Percentiles rank a stretch among this genome's conserved stretches.
Evolutionary conservation across 2,113 vertebrate genomes (phyloP).

Genomic region (Oreochromis aureus): DNA sequence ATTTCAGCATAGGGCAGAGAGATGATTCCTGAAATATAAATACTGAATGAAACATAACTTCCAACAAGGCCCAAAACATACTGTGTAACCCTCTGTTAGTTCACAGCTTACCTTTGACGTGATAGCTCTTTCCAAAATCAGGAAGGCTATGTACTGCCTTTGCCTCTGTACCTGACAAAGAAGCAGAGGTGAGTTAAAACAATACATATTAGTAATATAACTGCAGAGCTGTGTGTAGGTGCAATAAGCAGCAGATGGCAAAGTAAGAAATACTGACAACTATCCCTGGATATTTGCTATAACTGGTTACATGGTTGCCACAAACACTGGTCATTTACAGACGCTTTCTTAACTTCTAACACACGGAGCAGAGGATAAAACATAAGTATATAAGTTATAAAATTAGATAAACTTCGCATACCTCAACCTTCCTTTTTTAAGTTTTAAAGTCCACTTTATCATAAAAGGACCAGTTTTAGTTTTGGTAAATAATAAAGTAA

Average conservation of each 20-base stretch:
- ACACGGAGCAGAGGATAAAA: background rate
- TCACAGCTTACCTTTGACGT: constrained; percentile 74
- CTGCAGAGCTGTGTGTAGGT: background rate
- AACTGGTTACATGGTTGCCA: background rate
- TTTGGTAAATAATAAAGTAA: background rate
- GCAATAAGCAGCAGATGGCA: background rate
- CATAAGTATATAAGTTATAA: background rate
- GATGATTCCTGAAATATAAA: constrained; percentile 66
- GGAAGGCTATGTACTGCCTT: constrained; percentile 49
- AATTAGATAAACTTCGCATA: background rate
- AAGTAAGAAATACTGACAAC: background rate
- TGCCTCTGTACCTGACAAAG: constrained; percentile 53
- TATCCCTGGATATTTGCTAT: background rate
- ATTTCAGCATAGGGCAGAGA: constrained; percentile 80
- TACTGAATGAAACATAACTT: background rate
- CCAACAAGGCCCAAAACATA: background rate
- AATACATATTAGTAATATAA: background rate
- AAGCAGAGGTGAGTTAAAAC: background rate
- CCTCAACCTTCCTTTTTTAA: background rate
- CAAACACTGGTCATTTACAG: background rate
- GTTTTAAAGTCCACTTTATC: background rate
- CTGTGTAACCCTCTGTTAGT: background rate
- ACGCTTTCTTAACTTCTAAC: background rate
- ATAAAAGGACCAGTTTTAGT: background rate
- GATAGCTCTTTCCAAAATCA: constrained; percentile 75